Evolutionary conservation across 2,113 vertebrate genomes (phyloP), one percentile per base, ranked within the genome.

Genomic region (Trachemys scripta): DNA sequence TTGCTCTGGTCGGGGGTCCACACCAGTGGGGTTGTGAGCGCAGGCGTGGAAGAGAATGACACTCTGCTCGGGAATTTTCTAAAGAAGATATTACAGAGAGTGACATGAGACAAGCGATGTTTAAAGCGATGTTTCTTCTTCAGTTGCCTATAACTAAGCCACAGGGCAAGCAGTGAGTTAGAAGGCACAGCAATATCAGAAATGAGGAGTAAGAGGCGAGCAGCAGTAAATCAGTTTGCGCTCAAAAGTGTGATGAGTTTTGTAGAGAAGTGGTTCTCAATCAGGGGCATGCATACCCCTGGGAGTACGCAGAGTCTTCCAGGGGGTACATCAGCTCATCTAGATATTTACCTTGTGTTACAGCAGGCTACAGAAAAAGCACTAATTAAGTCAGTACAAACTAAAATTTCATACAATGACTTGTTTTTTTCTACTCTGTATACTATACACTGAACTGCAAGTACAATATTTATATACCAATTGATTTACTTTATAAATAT

Each of bases 51-150:
- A 93, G 81, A 99, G 92, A 94, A 99, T 98, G 86, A 99, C 98
- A 94, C 99, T 99, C 87, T 99, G 98, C 93, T 99, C 99, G 69
- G 99, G 99, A 86, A 99, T 99, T 99, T 99, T 99, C 99, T 99
- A 91, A 42, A 81, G 49, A 94, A 91, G 10, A 90, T 2, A 6
- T 84, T 82, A 83, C 1, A 93, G 35, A 81, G 35, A 79, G 7
- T 6, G 59, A 88, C 25, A 47, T 47, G 24, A 78, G 25, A 78
- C 24, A 29, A 62, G 57, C 2, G 5, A 29, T 25, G 10, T 78
- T 45, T 78, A 47, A 76, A 78, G 75, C 22, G 12, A 45, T 14
- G 11, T 78, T 78, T 47, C 81, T 75, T 84, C 49, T 83, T 88
- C 56, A 86, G 79, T 42, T 76, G 80, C 51, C 2, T 5, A 89